Conservation (phyloP, 2,888 invertebrate genomes). For the Callinectes sapidus region DNA sequence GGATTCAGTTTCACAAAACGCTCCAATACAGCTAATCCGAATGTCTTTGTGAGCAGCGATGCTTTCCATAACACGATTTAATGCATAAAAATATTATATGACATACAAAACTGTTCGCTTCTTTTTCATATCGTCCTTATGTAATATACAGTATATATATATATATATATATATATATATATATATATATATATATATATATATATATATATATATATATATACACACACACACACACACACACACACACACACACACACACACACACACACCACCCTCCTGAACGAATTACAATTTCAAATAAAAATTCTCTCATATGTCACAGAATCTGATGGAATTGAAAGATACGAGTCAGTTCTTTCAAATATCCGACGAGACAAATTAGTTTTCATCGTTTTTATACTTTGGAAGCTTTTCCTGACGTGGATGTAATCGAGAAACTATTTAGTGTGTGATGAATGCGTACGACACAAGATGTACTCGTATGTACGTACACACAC, state of each 20-base stretch:
- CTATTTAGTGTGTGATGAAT: not conserved
- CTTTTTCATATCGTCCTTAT: not conserved
- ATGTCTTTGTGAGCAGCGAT: no score
- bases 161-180: not conserved
- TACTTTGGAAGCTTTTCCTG: not conserved
- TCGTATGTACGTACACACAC: not conserved
- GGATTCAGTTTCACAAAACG: no score
- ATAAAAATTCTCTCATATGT: slow-evolving; percentile 5
- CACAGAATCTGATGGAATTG: not conserved
- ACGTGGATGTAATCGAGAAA: not conserved
- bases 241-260: not conserved
- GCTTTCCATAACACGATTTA: no score
- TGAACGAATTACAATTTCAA: not conserved
- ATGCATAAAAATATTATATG: no score
- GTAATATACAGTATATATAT: not conserved
- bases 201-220: not conserved
- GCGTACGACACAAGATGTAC: not conserved
- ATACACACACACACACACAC: not conserved
- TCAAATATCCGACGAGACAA: not conserved
- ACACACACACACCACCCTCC: not conserved
- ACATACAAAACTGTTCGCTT: not conserved
- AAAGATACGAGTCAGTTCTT: slow-evolving; percentile 4
- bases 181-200: slow-evolving; percentile 10
- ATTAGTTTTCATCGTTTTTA: not conserved
- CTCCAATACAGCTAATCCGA: no score